phyloP scores from a whole-genome alignment of 2,888 invertebrate genomes.

The Sphaerophoria rueppellii region DNA sequence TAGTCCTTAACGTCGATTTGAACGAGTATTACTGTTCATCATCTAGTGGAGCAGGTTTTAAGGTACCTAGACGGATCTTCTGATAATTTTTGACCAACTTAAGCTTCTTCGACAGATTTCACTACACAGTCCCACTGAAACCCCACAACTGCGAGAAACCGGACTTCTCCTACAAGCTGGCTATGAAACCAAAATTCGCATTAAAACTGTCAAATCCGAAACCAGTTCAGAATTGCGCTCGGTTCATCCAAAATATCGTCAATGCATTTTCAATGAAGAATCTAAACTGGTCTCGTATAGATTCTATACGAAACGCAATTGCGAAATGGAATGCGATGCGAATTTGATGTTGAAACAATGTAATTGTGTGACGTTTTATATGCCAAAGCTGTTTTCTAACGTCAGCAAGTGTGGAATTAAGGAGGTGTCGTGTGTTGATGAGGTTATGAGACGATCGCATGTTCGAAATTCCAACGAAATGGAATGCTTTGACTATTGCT shows the following conservation, averaged over 20 bases:
- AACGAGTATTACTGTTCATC: conserved; percentile 91
- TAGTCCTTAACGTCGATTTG: conserved; percentile 87
- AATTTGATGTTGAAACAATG: conserved; percentile 84
- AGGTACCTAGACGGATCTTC: conserved; percentile 55
- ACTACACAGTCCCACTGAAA: conserved; percentile 79
- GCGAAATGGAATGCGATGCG: conserved; percentile 90
- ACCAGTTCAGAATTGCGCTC: conserved; percentile 76
- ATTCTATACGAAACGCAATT: conserved; percentile 90
- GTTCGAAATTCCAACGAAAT: conserved; percentile 45
- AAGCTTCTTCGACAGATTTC: conserved; percentile 70
- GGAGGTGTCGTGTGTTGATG: conserved; percentile 84
- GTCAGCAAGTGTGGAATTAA: conserved; percentile 88
- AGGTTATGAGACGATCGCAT: conserved; percentile 57
- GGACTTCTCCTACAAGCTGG: conserved; percentile 78
- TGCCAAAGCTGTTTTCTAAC: conserved; percentile 85
- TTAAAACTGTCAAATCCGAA: conserved; percentile 77
- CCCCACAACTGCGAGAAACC: conserved; percentile 78
- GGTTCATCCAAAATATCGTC: conserved; percentile 80
- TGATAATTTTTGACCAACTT: not conserved
- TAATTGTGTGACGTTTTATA: conserved; percentile 78
- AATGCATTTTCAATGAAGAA: conserved; percentile 89
- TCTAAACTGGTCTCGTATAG: conserved; percentile 86
- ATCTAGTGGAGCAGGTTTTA: conserved; percentile 84
- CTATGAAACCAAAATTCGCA: conserved; percentile 78
- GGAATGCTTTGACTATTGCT: conserved; percentile 83